Base-by-base conservation (phyloP, 2,888 invertebrate genomes). In the Perdita meconis region DNA sequence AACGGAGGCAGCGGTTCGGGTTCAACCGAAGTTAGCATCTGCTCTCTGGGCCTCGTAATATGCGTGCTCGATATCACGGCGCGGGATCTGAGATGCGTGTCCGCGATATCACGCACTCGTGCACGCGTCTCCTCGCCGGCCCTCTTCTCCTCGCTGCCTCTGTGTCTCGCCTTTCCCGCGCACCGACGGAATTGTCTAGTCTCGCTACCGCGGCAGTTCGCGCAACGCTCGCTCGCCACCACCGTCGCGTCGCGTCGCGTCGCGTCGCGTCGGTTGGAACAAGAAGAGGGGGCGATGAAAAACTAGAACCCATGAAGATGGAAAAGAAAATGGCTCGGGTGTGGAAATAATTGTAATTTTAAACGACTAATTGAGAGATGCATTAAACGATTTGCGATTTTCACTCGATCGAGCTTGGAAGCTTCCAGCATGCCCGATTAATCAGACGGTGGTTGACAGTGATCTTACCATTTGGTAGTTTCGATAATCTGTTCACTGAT, bases 101-200 rank as follows among this genome's bases (percentile, higher is more conserved):
- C 82, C 78, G 79, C 81, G 89, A 89, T 89, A 89, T 89, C 89
- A 88, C 90, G 89, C 90, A 90, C 90, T 90, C 89, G 87, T 90
- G 90, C 90, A 91, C 90, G 91, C 91, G 90, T 89, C 84, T 80
- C 81, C 81, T 81, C 82, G 57, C 81, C 78, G 77, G 55, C 72
- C 65, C 75, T 56, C 70, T 38, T 47, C 68, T 56, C 65, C 55
- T 55, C 38, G 53, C 64, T 53, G 24, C 38, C 55, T 26, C 64
- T 61, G 16, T 36, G 36, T 61, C 63, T 34, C 34, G 67, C 42
- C 50, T 44, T 64, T 44, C 50, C 71, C 64, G 30, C 65, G 57
- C 72, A 63, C 59, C 71, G 72, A 81, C 81, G 74, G 83, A 83
- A 81, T 83, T 64, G 79, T 72, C 79, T 53, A 78, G 69, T 64